These are phyloP conservation scores for Leucosticte australis DNA, from an alignment of 2,113 vertebrate genomes.

Conservation along the genomic window DNA sequence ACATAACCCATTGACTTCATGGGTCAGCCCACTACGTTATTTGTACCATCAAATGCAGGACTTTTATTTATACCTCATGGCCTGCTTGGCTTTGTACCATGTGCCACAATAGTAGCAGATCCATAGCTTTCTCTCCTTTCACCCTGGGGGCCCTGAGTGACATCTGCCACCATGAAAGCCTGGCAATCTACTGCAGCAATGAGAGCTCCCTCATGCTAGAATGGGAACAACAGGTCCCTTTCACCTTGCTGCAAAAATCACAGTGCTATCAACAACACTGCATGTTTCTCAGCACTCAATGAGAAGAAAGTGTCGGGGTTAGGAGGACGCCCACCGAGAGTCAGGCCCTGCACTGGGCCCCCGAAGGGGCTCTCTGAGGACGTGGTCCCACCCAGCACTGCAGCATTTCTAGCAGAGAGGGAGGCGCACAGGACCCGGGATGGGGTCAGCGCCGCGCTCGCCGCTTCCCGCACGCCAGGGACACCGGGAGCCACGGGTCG, in stretches of 20 bases:
- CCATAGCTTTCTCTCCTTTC: neutral
- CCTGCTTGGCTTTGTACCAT: neutral
- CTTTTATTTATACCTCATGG: neutral
- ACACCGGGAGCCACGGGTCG: neutral
- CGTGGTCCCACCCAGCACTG: neutral
- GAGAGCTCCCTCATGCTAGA: neutral
- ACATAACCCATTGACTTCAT: neutral
- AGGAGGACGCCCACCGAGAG: neutral
- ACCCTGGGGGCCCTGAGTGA: neutral
- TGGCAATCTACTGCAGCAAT: neutral
- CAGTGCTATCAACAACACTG: rapidly evolving
- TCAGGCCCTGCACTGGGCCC: neutral
- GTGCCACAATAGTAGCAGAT: neutral
- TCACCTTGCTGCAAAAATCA: neutral
- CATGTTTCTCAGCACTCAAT: neutral
- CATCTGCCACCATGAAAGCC: neutral
- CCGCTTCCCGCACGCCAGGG: neutral
- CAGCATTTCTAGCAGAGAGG: neutral
- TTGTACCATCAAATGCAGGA: neutral
- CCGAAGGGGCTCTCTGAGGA: neutral
- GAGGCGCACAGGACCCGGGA: neutral
- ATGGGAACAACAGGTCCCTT: neutral
- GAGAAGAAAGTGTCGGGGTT: neutral
- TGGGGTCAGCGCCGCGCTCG: neutral
- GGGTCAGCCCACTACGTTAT: neutral